Percentiles rank a stretch among this genome's conserved stretches.
phyloP scores from a whole-genome alignment of 2,888 invertebrate species.

The Rhogogaster chlorosoma region DNA sequence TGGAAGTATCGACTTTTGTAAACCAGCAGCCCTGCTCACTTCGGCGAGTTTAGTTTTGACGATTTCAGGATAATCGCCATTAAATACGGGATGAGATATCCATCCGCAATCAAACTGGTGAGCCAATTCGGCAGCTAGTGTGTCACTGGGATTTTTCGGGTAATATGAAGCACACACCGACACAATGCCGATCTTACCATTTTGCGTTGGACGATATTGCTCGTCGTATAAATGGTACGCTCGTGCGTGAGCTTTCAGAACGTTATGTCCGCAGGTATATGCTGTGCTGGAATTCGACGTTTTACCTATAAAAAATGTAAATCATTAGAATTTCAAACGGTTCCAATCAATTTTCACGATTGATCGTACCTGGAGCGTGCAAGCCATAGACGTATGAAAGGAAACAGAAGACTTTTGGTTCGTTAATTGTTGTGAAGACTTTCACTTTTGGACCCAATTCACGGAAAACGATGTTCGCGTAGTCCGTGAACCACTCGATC shows the following conservation, averaged over 20 bases:
- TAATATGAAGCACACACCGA: constrained; percentile 56
- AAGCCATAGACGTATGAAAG: constrained; percentile 79
- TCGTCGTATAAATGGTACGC: constrained; percentile 84
- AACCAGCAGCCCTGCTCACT: constrained; percentile 77
- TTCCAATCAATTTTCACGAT: background rate
- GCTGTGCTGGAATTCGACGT: constrained; percentile 72
- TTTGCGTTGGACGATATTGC: constrained; percentile 80
- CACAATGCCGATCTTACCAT: constrained; percentile 77
- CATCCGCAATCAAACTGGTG: constrained; percentile 78
- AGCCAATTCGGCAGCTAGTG: constrained; percentile 53
- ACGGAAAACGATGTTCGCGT: constrained; percentile 81
- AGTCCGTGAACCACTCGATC: constrained; percentile 83
- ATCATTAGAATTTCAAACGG: background rate
- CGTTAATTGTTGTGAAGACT: constrained; percentile 88
- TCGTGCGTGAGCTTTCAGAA: constrained; percentile 86
- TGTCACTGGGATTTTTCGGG: constrained; percentile 58
- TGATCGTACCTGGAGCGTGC: constrained; percentile 59
- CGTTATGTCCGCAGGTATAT: constrained; percentile 86
- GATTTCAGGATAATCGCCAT: constrained; percentile 79
- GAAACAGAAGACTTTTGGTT: constrained; percentile 82
- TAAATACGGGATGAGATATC: constrained; percentile 78
- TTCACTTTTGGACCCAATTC: constrained; percentile 83
- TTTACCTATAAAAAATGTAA: background rate
- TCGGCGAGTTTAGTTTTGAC: constrained; percentile 77
- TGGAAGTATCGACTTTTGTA: constrained; percentile 77